These are phyloP conservation scores for Pachyuromys duprasi DNA, from an alignment of 2,797 vertebrate species.

Conservation along the genomic window DNA sequence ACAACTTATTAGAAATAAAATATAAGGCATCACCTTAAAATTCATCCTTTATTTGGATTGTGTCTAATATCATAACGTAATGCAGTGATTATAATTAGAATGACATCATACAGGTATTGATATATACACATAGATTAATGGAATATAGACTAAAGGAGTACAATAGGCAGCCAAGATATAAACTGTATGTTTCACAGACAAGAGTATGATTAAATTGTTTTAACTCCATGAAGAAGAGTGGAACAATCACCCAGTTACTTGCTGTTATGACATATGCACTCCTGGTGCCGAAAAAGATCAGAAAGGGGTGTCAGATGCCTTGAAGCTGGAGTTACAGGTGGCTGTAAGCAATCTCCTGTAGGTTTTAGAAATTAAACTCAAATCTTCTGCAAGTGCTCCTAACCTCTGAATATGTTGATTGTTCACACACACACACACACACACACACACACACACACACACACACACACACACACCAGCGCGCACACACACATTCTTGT, in stretches of 20 bases:
- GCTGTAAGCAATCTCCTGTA: too few species aligned
- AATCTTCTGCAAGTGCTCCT: too few species aligned
- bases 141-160: too few species aligned
- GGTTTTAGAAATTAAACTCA: too few species aligned
- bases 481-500: too few species aligned
- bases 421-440: too few species aligned
- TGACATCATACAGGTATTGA: not conserved
- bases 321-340: not conserved
- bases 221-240: not conserved
- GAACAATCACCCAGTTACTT: not conserved
- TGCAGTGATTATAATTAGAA: not conserved
- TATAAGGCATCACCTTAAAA: not conserved
- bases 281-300: not conserved
- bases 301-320: not conserved
- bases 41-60: not conserved
- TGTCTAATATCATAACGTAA: not conserved
- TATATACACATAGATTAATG: not conserved
- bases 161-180: not conserved
- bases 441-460: too few species aligned
- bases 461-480: too few species aligned
- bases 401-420: too few species aligned
- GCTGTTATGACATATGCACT: too few species aligned
- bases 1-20: slow-evolving; percentile 1
- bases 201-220: not conserved
- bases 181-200: not conserved